Conservation (phyloP, 2,113 vertebrate species). For the Atrichornis clamosus region DNA sequence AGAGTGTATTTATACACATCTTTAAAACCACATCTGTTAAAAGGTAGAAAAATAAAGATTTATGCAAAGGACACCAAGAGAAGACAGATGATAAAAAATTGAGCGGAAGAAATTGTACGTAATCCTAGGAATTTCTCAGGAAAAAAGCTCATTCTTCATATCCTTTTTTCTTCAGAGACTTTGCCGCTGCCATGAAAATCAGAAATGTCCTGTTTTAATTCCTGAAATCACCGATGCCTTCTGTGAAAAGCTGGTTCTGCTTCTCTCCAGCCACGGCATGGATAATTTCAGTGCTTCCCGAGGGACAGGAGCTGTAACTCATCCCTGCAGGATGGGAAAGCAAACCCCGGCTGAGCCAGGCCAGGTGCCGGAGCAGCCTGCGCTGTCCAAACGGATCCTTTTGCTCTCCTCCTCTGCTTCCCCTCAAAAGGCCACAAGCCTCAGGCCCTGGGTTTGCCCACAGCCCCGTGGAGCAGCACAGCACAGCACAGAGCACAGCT, state of each 20-base stretch:
- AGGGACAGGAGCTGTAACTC: not conserved
- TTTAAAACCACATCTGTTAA: not conserved
- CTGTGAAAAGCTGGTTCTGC: not conserved
- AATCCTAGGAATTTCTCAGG: not conserved
- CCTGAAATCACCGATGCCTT: not conserved
- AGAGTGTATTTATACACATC: not conserved
- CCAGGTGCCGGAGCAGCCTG: not conserved
- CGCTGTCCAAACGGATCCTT: rapidly evolving
- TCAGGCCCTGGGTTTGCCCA: not conserved
- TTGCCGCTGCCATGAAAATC: not conserved
- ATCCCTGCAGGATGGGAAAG: not conserved
- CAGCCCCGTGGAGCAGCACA: not conserved
- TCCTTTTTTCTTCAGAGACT: not conserved
- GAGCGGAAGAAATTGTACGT: not conserved
- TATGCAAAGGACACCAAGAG: not conserved
- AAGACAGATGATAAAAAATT: not conserved
- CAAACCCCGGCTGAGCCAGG: not conserved
- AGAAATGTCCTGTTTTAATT: not conserved
- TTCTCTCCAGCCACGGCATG: not conserved
- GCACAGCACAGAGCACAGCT: not conserved
- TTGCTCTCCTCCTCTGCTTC: not conserved
- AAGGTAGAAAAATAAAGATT: not conserved
- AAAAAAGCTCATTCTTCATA: not conserved
- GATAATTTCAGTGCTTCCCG: not conserved
- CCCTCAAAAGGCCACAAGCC: not conserved